Evolutionary conservation across 2,113 vertebrate species (phyloP), one percentile per base, ranked within the genome.

Genomic region (Platanista minor): DNA sequence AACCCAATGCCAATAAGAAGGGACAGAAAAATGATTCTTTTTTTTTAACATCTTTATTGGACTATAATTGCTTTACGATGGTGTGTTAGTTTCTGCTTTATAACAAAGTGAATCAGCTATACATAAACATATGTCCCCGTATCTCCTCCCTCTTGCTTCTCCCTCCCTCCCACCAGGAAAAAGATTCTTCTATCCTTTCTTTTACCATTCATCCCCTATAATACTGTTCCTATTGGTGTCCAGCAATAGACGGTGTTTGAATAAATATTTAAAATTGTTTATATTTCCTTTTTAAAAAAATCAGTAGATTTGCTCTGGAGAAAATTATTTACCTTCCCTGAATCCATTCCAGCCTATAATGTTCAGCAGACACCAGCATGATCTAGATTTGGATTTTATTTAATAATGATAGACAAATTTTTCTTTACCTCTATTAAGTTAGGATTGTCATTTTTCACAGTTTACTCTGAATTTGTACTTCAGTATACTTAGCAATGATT

Each of bases 301-400:
- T 57, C 36, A 91, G 1, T 67, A 41, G 20, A 27, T 54, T 87
- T 84, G 27, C 74, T 92, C 33, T 83, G 36, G n/a, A 64, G 21
- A 90, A 43, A 82, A 93, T 83, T 71, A 11, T 89, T 84, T 91
- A 87, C 31, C 18, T 85, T 84, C 25, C 4, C 41, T 88, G 39
- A 88, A 43, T 95, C 23, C 4, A 54, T 78, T 92, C 6, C 11
- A 89, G 27, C 64, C 36, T 91, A 91, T 95, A n/a, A 21, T 61
- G 33, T 89, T 94, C 46, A 75, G 69, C 20, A 93, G 31, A 84
- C 39, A 61, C 2, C 17, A 95, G 33, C 29, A 49, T 97, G 54
- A 95, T 82, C 57, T 31, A 95, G 29, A 49, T 92, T 78, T 67
- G 90, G 31, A 57, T 92, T 86, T 89, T 17, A 89, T 95, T 85